Percentiles rank a stretch among this genome's conserved stretches.
phyloP scores from a whole-genome alignment of 2,797 vertebrate genomes.

The Poeciliopsis presidionis region DNA sequence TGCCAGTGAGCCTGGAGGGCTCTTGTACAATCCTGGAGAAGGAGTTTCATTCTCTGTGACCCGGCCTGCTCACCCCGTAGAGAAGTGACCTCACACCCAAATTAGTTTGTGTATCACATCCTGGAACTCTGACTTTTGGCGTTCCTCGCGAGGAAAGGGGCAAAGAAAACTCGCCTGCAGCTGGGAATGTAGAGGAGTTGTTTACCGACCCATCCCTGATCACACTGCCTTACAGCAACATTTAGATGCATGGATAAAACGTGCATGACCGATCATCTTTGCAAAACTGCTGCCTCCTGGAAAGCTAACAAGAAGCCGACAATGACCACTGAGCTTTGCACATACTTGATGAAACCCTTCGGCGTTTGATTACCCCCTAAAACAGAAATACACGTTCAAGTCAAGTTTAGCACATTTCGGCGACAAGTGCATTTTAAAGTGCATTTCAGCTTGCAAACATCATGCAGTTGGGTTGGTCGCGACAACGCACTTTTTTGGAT shows the following conservation, averaged over 20 bases:
- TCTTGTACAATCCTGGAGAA: background rate
- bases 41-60: conserved; percentile 11
- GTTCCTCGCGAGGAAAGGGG: background rate
- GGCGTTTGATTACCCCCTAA: background rate
- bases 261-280: background rate
- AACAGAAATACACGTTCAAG: no score
- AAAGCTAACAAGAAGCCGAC: background rate
- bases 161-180: background rate
- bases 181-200: background rate
- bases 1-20: background rate
- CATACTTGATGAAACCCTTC: background rate
- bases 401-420: no score
- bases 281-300: background rate
- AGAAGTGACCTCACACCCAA: conserved; percentile 5
- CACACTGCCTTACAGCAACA: background rate
- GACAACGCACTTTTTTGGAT: no score
- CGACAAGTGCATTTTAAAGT: no score
- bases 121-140: conserved; percentile 17
- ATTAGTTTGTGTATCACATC: conserved; percentile 1
- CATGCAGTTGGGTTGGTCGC: no score
- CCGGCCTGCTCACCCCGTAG: conserved; percentile 10
- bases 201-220: background rate
- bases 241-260: background rate
- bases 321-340: background rate
- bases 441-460: no score